These are phyloP conservation scores for Notolepis coatsorum DNA, from an alignment of 2,797 vertebrate species.

Conservation along the genomic window DNA sequence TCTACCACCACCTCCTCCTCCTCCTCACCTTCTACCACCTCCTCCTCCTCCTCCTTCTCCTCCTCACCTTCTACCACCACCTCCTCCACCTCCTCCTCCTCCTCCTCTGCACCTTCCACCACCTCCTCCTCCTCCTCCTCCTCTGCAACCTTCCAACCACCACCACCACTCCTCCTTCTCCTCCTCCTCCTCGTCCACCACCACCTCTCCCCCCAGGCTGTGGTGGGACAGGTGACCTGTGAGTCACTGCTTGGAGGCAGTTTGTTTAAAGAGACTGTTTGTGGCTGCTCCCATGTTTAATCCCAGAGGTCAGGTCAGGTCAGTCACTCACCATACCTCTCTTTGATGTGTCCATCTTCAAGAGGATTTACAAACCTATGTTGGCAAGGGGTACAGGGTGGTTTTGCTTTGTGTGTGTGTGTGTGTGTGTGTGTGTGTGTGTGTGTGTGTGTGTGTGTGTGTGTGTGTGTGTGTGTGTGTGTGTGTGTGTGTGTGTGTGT, in stretches of 20 bases:
- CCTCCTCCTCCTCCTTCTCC: background rate
- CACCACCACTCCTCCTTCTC: background rate
- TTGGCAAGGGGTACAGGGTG: conserved; percentile 46
- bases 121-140: background rate
- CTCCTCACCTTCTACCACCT: conserved; percentile 9
- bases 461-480: conserved; percentile 4
- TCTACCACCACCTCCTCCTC: background rate
- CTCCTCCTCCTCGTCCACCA: background rate
- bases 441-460: conserved; percentile 4
- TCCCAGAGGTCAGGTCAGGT: conserved; percentile 59
- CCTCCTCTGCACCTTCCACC: background rate
- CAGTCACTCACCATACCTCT: conserved; percentile 45
- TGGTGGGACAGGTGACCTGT: conserved; percentile 60
- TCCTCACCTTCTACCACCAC: conserved; percentile 1
- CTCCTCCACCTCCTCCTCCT: background rate
- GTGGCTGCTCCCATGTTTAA: conserved; percentile 46
- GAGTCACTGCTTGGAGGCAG: conserved; percentile 48
- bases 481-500: conserved; percentile 16
- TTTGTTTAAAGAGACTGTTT: conserved; percentile 62
- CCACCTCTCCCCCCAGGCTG: conserved; percentile 18
- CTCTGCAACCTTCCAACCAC: background rate
- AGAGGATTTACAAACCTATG: conserved; percentile 50
- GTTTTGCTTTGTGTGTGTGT: conserved; percentile 12
- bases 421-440: background rate
- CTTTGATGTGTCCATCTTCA: conserved; percentile 76